A percentile compares a stretch with the other conserved stretches of the same genome.
These are phyloP conservation scores for Merodon equestris DNA, from an alignment of 2,888 invertebrate genomes.

Conservation along the genomic window DNA sequence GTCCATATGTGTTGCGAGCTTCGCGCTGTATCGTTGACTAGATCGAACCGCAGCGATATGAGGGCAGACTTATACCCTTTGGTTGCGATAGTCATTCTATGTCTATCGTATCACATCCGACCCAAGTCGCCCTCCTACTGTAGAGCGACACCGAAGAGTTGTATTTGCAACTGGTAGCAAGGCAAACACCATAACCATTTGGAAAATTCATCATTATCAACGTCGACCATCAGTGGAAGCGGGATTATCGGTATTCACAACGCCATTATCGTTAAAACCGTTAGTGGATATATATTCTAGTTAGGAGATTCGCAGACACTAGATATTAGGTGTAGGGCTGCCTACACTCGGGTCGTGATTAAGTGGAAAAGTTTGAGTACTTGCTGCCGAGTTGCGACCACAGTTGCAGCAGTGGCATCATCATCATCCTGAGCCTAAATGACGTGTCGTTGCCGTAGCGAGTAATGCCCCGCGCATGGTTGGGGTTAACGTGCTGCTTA, in stretches of 20 bases:
- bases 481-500: constrained; percentile 32
- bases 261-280: constrained; percentile 43
- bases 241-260: constrained; percentile 5
- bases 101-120: too few relatives aligned
- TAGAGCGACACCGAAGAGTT: neutral
- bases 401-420: too few relatives aligned
- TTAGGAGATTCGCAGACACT: constrained; percentile 16
- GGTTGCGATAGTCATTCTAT: too few relatives aligned
- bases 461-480: neutral
- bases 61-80: too few relatives aligned
- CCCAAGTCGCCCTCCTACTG: too few relatives aligned
- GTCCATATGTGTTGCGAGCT: constrained; percentile 15
- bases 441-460: neutral
- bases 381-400: constrained; percentile 11
- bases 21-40: neutral
- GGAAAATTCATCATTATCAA: constrained; percentile 38
- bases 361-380: constrained; percentile 51
- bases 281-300: constrained; percentile 37
- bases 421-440: neutral
- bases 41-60: too few relatives aligned
- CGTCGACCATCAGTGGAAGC: neutral
- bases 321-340: constrained; percentile 20
- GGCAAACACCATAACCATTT: constrained; percentile 53
- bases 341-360: constrained; percentile 27
- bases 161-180: constrained; percentile 42